Evolutionary conservation across 2,888 invertebrate species (phyloP), one percentile per base, ranked within the genome.

Genomic region (Ischnura elegans): DNA sequence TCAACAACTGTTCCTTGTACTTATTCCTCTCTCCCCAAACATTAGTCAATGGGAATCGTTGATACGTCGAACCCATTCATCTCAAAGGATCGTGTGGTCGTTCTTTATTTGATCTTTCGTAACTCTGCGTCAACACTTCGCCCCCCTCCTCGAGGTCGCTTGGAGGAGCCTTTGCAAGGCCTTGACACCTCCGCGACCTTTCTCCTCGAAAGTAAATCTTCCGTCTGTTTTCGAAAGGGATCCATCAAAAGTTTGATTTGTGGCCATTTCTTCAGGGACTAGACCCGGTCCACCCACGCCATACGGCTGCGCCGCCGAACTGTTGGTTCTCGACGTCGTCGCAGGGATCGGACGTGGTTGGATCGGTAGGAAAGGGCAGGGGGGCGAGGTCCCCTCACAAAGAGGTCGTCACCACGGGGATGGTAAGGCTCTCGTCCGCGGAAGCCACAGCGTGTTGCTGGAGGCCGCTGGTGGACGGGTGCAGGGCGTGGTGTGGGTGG

Each of bases 301-400:
- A 90, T 66, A 90, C 90, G 61, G 90, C 90, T 2, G 90, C 90
- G 4, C 90, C 90, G 43, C 90, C 90, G 43, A 66, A 90, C 42
- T 87, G 87, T n/a, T 87, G 87, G 42, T 87, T 95, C 95, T 95
- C 96, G 95, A 95, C 95, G 95, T 95, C 95, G 95, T 96, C 95
- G 96, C 96, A 96, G 96, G 96, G 96, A 95, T 96, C 96, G 21
- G 36, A 36, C 25, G 51, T 55, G 87, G 87, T 3, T 61, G 61
- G 61, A n/a, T 42, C 90, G 61, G 90, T 21, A 90, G 61, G 90
- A 43, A 61, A 90, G 90, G 90, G 90, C 96, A 96, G 96, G 96
- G 95, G 96, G 96, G 96, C 96, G 95, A 96, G 95, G 95, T 96
- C 96, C 95, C 97, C 97, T 96, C 96, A 96, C 95, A 96, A 96